A percentile compares a stretch with the other conserved stretches of the same genome.
Conservation (phyloP, 2,797 vertebrate genomes). For the Dendrocincla tyrannina region DNA sequence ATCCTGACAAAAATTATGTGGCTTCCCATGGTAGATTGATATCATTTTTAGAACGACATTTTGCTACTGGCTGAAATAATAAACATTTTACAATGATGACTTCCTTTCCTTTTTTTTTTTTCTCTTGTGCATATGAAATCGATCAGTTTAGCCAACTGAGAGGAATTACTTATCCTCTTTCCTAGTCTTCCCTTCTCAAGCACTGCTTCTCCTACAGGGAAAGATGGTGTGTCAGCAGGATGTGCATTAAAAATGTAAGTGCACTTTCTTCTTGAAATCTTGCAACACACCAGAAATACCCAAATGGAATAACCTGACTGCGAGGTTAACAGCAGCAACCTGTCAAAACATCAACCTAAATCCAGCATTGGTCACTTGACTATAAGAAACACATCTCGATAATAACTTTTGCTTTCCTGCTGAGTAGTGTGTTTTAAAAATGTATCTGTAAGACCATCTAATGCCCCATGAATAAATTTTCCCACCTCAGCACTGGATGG, state of each 20-base stretch:
- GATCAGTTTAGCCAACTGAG: neutral
- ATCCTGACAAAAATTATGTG: neutral
- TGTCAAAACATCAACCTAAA: neutral
- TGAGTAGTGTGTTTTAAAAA: neutral
- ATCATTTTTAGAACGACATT: slow-evolving; percentile 52
- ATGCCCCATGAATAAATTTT: neutral
- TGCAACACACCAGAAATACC: neutral
- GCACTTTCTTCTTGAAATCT: slow-evolving; percentile 3
- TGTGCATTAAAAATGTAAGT: neutral
- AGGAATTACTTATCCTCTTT: neutral
- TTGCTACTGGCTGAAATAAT: slow-evolving; percentile 42
- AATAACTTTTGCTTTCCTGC: neutral
- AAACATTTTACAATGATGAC: neutral
- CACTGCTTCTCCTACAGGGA: neutral
- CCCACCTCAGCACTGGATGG: neutral
- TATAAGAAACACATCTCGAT: neutral
- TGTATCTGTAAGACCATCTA: neutral
- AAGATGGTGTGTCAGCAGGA: slow-evolving; percentile 32
- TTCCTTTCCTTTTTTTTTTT: neutral
- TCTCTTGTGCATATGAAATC: neutral
- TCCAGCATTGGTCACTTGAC: neutral
- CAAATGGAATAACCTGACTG: neutral
- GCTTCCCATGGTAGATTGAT: neutral
- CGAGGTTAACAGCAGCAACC: neutral
- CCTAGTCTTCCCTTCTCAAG: neutral